phyloP scores from a whole-genome alignment of 2,113 vertebrate species.

The Eclectus roratus region DNA sequence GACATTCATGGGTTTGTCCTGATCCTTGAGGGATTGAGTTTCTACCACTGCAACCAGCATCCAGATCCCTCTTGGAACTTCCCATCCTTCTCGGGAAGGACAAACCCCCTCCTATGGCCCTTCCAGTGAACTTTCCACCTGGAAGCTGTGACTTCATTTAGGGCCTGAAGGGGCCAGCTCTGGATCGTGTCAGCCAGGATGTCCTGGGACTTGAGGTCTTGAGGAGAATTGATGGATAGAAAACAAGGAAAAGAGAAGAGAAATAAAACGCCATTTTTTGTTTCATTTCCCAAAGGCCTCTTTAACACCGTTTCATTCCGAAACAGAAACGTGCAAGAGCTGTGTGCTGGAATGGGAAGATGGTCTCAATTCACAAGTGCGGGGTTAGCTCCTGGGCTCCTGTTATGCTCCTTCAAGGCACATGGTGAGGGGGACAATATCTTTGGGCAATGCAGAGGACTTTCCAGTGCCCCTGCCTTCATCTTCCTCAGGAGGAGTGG shows the following conservation, averaged over 20 bases:
- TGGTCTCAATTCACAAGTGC: slow-evolving; percentile 43
- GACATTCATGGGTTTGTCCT: background rate
- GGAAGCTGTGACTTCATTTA: background rate
- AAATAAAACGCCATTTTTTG: background rate
- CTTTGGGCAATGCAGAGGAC: background rate
- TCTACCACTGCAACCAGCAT: background rate
- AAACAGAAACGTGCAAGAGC: slow-evolving; percentile 9
- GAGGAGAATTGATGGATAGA: background rate
- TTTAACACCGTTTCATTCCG: background rate
- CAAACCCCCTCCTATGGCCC: background rate
- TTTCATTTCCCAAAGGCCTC: slow-evolving; percentile 36
- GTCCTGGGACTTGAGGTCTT: slow-evolving; percentile 23
- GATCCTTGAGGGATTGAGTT: background rate
- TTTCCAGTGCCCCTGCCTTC: background rate
- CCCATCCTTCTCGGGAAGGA: background rate
- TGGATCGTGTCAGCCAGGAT: slow-evolving; percentile 24
- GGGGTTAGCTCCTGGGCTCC: slow-evolving; percentile 8
- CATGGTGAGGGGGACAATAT: rapidly evolving
- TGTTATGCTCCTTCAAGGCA: background rate
- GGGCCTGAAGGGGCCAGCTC: slow-evolving; percentile 1
- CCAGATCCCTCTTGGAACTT: background rate
- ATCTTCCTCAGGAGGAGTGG: background rate
- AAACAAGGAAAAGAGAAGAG: background rate
- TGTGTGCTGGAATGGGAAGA: background rate
- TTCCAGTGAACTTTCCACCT: slow-evolving; percentile 21